phyloP scores from a whole-genome alignment of 2,888 invertebrate genomes.

The Crioceris asparagi region DNA sequence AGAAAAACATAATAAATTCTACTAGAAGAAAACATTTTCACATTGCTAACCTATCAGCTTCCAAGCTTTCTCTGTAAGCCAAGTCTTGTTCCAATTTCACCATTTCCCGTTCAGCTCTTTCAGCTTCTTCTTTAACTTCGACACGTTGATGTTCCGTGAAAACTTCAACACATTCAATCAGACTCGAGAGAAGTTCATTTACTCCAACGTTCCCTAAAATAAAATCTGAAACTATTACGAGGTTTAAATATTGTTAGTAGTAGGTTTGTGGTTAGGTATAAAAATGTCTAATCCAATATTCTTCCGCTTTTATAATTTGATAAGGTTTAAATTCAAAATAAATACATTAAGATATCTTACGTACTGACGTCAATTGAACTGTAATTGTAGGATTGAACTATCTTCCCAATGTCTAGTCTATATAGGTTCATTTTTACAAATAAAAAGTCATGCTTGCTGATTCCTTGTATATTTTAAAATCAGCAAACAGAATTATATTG shows the following conservation, averaged over 20 bases:
- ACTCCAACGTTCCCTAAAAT: slow-evolving; percentile 68
- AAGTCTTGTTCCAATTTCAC: slow-evolving; percentile 91
- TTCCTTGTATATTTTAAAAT: too few relatives aligned
- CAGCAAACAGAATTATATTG: too few relatives aligned
- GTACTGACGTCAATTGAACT: too few relatives aligned
- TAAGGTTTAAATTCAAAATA: too few relatives aligned
- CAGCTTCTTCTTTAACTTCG: slow-evolving; percentile 77
- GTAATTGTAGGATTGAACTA: too few relatives aligned
- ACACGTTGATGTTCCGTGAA: slow-evolving; percentile 66
- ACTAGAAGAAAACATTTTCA: background rate
- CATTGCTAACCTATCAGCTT: slow-evolving; percentile 57
- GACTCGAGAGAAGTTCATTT: slow-evolving; percentile 75
- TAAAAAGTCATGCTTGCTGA: too few relatives aligned
- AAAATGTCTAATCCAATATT: too few relatives aligned
- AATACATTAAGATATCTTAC: too few relatives aligned
- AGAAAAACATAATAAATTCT: background rate
- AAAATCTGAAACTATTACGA: slow-evolving; percentile 1
- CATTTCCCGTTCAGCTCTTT: slow-evolving; percentile 76
- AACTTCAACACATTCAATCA: slow-evolving; percentile 81
- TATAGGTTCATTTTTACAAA: too few relatives aligned
- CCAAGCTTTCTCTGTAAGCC: slow-evolving; percentile 83
- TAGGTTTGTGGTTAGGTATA: too few relatives aligned
- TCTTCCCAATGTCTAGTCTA: too few relatives aligned
- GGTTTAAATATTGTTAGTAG: background rate
- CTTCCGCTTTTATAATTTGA: too few relatives aligned